Percentiles rank a stretch among this genome's conserved stretches.
These are phyloP conservation scores for Athetis lepigone DNA, from an alignment of 2,888 invertebrate genomes.

Conservation along the genomic window DNA sequence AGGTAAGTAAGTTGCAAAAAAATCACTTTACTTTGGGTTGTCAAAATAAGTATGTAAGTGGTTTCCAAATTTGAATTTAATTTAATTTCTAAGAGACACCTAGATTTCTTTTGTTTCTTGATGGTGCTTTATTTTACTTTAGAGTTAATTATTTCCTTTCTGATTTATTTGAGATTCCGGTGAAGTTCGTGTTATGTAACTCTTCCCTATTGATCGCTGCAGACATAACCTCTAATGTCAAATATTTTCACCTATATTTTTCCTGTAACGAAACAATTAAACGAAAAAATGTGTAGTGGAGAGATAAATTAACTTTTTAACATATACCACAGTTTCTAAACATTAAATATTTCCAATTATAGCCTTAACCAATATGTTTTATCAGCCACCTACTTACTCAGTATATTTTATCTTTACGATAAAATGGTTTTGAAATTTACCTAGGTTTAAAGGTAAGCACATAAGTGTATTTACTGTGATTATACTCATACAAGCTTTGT, in stretches of 20 bases:
- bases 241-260: slow-evolving; percentile 12
- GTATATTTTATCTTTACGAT: slow-evolving; percentile 24
- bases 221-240: slow-evolving; percentile 64
- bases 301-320: not conserved
- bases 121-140: not conserved
- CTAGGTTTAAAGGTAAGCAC: not conserved
- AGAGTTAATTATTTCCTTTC: not conserved
- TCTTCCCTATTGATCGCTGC: slow-evolving; percentile 70
- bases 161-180: not conserved
- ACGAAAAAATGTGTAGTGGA: not conserved
- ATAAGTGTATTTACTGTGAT: not conserved
- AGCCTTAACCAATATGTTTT: not conserved
- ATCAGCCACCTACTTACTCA: slow-evolving; percentile 2
- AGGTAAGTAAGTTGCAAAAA: slow-evolving; percentile 48
- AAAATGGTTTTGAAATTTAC: slow-evolving; percentile 19
- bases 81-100: not conserved
- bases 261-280: slow-evolving; percentile 4
- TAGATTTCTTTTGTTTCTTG: slow-evolving; percentile 24
- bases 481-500: not conserved
- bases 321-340: no score
- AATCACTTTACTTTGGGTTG: slow-evolving; percentile 25
- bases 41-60: slow-evolving; percentile 48
- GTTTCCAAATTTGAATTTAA: slow-evolving; percentile 44
- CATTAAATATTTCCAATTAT: not conserved
- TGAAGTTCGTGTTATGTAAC: slow-evolving; percentile 78